Conservation (phyloP, 2,888 invertebrate genomes). For the Macaria notata region DNA sequence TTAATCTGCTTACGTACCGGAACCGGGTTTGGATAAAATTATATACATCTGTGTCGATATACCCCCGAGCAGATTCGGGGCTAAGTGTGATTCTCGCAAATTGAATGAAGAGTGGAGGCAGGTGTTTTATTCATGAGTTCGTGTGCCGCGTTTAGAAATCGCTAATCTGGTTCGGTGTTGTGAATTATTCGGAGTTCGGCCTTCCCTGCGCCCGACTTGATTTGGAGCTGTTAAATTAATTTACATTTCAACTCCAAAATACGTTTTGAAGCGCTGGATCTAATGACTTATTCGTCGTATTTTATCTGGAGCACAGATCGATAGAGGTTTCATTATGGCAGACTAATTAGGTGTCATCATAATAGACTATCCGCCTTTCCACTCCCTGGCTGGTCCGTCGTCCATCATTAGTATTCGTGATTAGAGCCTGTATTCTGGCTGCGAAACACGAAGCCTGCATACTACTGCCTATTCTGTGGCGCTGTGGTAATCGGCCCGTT, state of each 20-base stretch:
- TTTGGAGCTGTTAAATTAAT: conserved; percentile 28
- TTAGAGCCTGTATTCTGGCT: conserved; percentile 54
- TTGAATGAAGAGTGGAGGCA: conserved; percentile 47
- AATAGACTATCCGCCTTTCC: conserved; percentile 9
- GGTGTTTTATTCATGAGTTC: conserved; percentile 47
- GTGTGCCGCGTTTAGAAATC: conserved; percentile 27
- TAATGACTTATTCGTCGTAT: neutral
- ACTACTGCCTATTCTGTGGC: conserved; percentile 19
- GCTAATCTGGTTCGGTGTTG: conserved; percentile 34
- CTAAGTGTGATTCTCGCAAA: conserved; percentile 49
- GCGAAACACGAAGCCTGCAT: conserved; percentile 28
- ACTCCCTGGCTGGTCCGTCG: conserved; percentile 32
- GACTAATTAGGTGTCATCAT: conserved; percentile 17
- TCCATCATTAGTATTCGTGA: conserved; percentile 63
- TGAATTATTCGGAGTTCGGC: conserved; percentile 30
- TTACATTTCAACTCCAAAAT: conserved; percentile 7
- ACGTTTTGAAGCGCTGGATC: too few relatives aligned
- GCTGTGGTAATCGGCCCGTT: conserved; percentile 40
- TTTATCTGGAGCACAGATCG: neutral
- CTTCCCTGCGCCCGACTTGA: conserved; percentile 6
- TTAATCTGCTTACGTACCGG: conserved; percentile 51
- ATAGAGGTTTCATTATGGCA: conserved; percentile 1
- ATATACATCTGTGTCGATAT: conserved; percentile 41
- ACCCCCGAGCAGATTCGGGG: conserved; percentile 41
- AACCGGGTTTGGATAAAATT: conserved; percentile 37